Percentiles rank a stretch among this genome's conserved stretches.
Evolutionary conservation across 2,113 vertebrate genomes (phyloP).

Genomic region (Brachionichthys hirsutus): DNA sequence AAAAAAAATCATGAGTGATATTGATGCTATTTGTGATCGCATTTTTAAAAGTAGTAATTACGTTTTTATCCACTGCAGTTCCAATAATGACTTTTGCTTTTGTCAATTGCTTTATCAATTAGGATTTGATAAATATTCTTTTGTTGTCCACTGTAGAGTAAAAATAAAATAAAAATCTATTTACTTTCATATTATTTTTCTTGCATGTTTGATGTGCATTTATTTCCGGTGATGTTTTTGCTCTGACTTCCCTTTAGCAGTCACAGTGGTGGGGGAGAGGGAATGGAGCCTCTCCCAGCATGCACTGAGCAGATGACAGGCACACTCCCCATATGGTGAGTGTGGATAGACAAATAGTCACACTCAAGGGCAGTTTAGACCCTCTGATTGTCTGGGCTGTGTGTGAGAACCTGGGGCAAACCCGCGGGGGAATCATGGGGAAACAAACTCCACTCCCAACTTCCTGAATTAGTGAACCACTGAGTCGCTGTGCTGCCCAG

Average conservation of each 20-base stretch:
- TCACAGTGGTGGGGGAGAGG: constrained; percentile 3
- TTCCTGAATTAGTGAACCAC: too few relatives aligned
- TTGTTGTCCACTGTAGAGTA: too few relatives aligned
- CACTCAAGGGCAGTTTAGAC: constrained; percentile 18
- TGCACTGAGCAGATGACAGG: constrained; percentile 22
- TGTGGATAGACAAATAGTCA: constrained; percentile 31
- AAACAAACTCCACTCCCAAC: constrained; percentile 28
- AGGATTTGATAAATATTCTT: not conserved
- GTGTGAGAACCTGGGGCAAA: constrained; percentile 2
- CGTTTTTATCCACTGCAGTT: constrained; percentile 2
- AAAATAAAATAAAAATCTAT: not conserved
- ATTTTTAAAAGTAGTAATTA: constrained; percentile 1
- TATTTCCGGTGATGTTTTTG: not conserved
- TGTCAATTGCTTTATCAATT: not conserved
- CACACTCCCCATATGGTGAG: constrained; percentile 15
- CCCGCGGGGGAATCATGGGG: constrained; percentile 16
- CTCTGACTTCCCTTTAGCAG: not conserved
- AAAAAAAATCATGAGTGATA: constrained; percentile 16
- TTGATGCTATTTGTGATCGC: constrained; percentile 14
- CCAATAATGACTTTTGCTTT: not conserved
- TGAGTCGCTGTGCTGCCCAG: too few relatives aligned
- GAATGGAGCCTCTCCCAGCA: constrained; percentile 24
- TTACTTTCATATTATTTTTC: not conserved
- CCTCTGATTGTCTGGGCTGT: constrained; percentile 5
- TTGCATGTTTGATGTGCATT: not conserved